phyloP scores from a whole-genome alignment of 92 coral and sea anemone genomes.

The Phenganax subtilis region DNA sequence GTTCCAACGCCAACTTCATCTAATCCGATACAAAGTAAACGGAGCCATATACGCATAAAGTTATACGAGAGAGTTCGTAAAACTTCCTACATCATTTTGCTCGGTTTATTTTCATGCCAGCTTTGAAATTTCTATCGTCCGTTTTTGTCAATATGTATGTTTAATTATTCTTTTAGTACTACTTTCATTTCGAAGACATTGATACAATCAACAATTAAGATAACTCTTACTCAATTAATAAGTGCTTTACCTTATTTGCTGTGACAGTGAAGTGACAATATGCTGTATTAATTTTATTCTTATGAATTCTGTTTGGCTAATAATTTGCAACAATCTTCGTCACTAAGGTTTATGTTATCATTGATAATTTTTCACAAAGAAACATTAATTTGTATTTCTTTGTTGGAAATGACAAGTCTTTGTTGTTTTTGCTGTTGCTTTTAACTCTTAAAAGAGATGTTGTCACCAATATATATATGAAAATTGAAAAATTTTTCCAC shows the following conservation, averaged over 20 bases:
- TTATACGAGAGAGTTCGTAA: not conserved
- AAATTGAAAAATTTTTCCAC: not conserved
- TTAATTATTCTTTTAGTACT: not conserved
- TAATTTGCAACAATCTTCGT: conserved; percentile 1
- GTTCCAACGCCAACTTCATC: conserved; percentile 1
- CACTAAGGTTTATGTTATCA: not conserved
- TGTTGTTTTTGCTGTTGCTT: conserved; percentile 1
- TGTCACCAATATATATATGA: not conserved
- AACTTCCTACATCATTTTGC: not conserved
- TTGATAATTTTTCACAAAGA: not conserved
- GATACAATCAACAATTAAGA: too few species aligned
- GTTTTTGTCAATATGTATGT: not conserved
- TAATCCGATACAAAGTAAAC: not conserved
- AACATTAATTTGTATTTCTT: conserved; percentile 1
- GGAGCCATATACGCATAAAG: not conserved
- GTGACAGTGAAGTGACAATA: not conserved
- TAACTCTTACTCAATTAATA: too few species aligned
- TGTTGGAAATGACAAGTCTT: conserved; percentile 10
- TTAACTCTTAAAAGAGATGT: conserved; percentile 1
- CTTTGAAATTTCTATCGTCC: not conserved
- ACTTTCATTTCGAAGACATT: not conserved
- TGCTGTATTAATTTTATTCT: not conserved
- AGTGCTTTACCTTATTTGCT: too few species aligned
- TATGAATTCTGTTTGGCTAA: not conserved
- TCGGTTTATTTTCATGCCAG: not conserved